These are phyloP conservation scores for Aleiodes leptofemur DNA, from an alignment of 2,888 invertebrate species.

Conservation along the genomic window DNA sequence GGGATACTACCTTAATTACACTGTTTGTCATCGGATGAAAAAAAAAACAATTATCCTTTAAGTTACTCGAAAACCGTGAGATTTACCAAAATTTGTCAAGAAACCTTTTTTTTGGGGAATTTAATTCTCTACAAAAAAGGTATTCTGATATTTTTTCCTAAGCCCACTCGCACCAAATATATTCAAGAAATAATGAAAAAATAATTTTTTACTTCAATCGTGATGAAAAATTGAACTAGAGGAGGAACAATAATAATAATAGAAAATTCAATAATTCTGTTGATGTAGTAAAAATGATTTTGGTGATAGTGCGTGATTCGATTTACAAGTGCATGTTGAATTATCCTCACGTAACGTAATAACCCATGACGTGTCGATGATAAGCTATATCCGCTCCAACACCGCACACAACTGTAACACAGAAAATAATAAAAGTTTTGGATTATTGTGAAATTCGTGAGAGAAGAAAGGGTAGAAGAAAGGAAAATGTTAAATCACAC, in stretches of 20 bases:
- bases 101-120: too few species aligned
- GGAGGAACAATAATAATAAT: too few species aligned
- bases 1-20: too few species aligned
- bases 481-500: slow-evolving; percentile 14
- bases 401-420: slow-evolving; percentile 79
- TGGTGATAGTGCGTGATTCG: slow-evolving; percentile 60
- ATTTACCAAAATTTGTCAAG: too few species aligned
- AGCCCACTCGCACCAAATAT: too few species aligned
- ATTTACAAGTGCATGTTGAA: slow-evolving; percentile 66
- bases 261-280: background rate
- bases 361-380: slow-evolving; percentile 79
- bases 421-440: slow-evolving; percentile 48
- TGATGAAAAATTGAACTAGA: background rate
- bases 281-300: slow-evolving; percentile 8
- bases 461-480: background rate
- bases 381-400: slow-evolving; percentile 81
- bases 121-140: too few species aligned
- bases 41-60: too few species aligned
- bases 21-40: too few species aligned
- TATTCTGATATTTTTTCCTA: too few species aligned
- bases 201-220: background rate
- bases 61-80: too few species aligned
- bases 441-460: background rate
- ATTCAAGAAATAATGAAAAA: background rate
- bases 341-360: slow-evolving; percentile 81